Percentiles rank a stretch among this genome's conserved stretches.
phyloP scores from a whole-genome alignment of 2,113 vertebrate genomes.

The Atherinomorus stipes region DNA sequence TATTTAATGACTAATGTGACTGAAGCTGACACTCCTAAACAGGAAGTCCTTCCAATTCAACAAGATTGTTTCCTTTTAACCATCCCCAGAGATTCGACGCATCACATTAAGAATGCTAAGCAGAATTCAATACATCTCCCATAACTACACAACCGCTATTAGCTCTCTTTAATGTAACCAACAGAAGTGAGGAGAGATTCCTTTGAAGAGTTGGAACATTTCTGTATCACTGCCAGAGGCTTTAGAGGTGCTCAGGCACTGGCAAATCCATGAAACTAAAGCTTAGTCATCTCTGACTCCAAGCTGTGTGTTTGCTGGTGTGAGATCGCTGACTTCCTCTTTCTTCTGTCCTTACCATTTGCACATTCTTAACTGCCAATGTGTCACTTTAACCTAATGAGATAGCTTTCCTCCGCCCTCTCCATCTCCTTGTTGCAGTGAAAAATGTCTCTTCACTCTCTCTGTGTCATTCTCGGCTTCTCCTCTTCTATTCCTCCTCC shows the following conservation, averaged over 20 bases:
- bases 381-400: constrained; percentile 44
- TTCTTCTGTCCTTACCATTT: constrained; percentile 4
- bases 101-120: constrained; percentile 65
- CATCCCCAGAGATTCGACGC: constrained; percentile 27
- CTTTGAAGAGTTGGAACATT: constrained; percentile 62
- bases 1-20: not conserved
- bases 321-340: constrained; percentile 40
- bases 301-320: constrained; percentile 41
- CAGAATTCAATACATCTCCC: constrained; percentile 58
- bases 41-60: constrained; percentile 22
- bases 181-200: constrained; percentile 45
- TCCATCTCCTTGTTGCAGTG: constrained; percentile 15
- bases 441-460: constrained; percentile 35
- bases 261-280: constrained; percentile 49
- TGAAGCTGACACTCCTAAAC: constrained; percentile 40
- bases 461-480: constrained; percentile 11
- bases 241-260: constrained; percentile 52
- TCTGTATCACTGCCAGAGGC: constrained; percentile 46
- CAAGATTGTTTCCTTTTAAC: constrained; percentile 24
- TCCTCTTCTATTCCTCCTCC: constrained; percentile 22
- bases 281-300: constrained; percentile 69
- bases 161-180: constrained; percentile 64
- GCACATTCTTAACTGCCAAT: constrained; percentile 21
- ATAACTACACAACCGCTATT: constrained; percentile 53
- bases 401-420: constrained; percentile 33